A percentile compares a stretch with the other conserved stretches of the same genome.
Evolutionary conservation across 2,113 vertebrate genomes (phyloP).

Genomic region (Coracopsis vasa): DNA sequence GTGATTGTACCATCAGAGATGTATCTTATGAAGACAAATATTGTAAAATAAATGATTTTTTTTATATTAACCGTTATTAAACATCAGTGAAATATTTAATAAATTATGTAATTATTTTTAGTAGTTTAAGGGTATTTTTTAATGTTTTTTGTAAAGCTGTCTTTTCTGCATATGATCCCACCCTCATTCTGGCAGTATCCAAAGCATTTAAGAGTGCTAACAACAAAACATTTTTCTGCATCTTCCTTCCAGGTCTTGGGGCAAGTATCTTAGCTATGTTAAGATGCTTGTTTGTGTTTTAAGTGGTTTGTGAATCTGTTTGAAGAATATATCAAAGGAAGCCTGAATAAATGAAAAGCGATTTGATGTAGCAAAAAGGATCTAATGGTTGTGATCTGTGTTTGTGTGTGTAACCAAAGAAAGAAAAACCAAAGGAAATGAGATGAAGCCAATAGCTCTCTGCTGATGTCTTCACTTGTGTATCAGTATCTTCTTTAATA

Average conservation of each 20-base stretch:
- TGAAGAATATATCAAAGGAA: slow-evolving; percentile 49
- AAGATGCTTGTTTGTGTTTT: slow-evolving; percentile 51
- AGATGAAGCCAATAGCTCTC: slow-evolving; percentile 60
- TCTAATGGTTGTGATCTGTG: slow-evolving; percentile 21
- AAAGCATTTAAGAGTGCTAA: neutral
- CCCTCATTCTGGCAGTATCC: neutral
- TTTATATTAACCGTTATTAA: neutral
- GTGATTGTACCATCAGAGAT: neutral
- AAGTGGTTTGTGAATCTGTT: slow-evolving; percentile 52
- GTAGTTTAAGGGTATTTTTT: slow-evolving; percentile 22
- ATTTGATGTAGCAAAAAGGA: neutral
- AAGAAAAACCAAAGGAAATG: slow-evolving; percentile 12
- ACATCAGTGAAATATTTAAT: neutral
- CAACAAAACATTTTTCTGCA: neutral
- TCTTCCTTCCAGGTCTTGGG: neutral
- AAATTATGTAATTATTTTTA: slow-evolving; percentile 15
- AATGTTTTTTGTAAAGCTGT: neutral
- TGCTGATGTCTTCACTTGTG: slow-evolving; percentile 56
- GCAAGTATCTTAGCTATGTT: neutral
- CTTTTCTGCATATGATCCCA: neutral
- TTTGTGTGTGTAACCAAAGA: slow-evolving; percentile 41
- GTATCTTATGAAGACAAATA: slow-evolving; percentile 31
- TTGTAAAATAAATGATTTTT: neutral
- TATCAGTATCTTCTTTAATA: slow-evolving; percentile 62
- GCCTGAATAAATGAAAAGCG: neutral